phyloP scores from a whole-genome alignment of 2,797 vertebrate genomes.

The Chiroxiphia lanceolata region DNA sequence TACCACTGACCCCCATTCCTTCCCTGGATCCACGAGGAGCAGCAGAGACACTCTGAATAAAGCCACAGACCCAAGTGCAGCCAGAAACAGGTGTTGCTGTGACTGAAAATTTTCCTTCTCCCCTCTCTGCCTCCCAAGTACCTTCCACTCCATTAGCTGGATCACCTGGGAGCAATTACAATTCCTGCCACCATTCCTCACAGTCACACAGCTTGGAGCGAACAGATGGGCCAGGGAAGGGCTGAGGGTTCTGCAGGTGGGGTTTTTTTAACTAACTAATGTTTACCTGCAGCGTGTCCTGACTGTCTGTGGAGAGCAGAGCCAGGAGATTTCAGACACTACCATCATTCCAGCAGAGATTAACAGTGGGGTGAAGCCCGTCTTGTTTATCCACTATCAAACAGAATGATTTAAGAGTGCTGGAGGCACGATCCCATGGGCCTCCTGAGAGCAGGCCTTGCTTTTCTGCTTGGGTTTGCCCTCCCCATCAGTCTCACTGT shows the following conservation, averaged over 20 bases:
- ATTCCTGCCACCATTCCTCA: neutral
- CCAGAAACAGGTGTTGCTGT: conserved; percentile 11
- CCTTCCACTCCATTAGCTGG: neutral
- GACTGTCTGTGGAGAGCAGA: neutral
- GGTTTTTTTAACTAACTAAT: neutral
- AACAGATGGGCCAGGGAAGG: conserved; percentile 20
- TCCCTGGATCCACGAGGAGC: neutral
- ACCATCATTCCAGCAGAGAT: neutral
- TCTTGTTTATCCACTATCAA: neutral
- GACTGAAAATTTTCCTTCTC: neutral
- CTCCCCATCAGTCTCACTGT: neutral
- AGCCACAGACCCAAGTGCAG: neutral
- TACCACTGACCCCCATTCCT: neutral
- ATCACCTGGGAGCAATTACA: neutral
- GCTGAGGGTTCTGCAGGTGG: neutral
- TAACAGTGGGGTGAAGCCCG: neutral
- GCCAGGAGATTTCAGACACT: neutral
- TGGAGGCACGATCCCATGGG: neutral
- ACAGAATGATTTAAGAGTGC: rapidly evolving
- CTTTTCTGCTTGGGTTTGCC: neutral
- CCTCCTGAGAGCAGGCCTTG: neutral
- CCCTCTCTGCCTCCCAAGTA: neutral
- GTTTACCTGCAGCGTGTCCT: neutral
- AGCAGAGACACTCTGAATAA: neutral
- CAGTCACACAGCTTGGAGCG: neutral